Evolutionary conservation across 2,797 vertebrate species (phyloP), one percentile per base, ranked within the genome.

Genomic region (Rhyacichthys aspro): DNA sequence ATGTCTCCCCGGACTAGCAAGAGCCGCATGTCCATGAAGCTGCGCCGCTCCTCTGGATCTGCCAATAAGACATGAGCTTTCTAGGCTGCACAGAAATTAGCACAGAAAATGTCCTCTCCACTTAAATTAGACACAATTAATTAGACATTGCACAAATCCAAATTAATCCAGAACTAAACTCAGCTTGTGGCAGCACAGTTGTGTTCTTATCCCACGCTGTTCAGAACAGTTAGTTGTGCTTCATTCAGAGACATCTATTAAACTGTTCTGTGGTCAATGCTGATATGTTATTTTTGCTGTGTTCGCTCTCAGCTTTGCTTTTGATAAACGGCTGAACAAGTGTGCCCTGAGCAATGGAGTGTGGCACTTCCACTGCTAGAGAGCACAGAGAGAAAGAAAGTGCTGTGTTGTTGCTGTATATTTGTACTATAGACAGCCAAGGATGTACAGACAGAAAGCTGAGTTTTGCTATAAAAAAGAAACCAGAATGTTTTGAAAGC

Each of bases 1-100:
- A 95, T 98, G 92, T 98, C 96, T 86, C 96, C 96, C 90, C 95
- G 97, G 89, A 95, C 95, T 94, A 98, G 96, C 94, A 98, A 98
- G 92, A 98, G 94, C 85, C 96, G 96, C 84, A 96, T 99, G 95
- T 99, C 97, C 81, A 96, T 98, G 94, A 99, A 99, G 89, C 93
- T 99, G 74, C 95, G 97, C 11, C 95, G 96, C 70, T 98, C 97
- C 50, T 99, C 97, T 0, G 96, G 96, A 86, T 98, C 96, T 0
- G 96, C 97, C 90, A 98, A 98, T 90, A 98, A 98, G 89, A 96
- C 95, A 84, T 99, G 66, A 79, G 60, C 32, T 46, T 1, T n/a
- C 3, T 8, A 10, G 1, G 18, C 6, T 15, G 1, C 11, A 1
- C 1, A 43, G 41, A 53, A 17, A 23, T 7, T 15, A 38, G 37